Percentiles rank a stretch among this genome's conserved stretches.
phyloP scores from a whole-genome alignment of 1,140 invertebrate species.

The Plodia interpunctella region DNA sequence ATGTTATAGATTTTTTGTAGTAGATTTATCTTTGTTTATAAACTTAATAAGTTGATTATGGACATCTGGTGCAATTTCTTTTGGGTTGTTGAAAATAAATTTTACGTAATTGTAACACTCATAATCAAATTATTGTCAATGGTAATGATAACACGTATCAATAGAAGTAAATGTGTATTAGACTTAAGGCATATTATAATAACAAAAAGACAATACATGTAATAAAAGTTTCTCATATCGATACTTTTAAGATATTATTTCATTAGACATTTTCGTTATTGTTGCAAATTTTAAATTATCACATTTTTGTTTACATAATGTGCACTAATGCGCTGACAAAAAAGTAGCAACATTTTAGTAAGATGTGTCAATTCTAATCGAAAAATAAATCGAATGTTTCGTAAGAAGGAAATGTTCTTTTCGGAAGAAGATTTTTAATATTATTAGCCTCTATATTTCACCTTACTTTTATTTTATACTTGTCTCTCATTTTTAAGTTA shows the following conservation, averaged over 20 bases:
- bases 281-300: neutral
- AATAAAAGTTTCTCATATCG: conserved; percentile 62
- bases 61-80: neutral
- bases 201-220: conserved; percentile 66
- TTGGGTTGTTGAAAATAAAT: neutral
- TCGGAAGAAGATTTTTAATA: too few relatives aligned
- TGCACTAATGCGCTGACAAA: too few relatives aligned
- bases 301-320: neutral
- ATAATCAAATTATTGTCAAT: neutral
- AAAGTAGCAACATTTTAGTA: too few relatives aligned
- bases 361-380: too few relatives aligned
- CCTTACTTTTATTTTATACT: too few relatives aligned
- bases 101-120: neutral
- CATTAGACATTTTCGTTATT: neutral
- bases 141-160: neutral
- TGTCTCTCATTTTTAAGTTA: too few relatives aligned
- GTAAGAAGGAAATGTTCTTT: too few relatives aligned
- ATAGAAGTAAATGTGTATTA: conserved; percentile 1
- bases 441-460: too few relatives aligned
- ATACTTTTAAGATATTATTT: conserved; percentile 22
- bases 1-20: too few relatives aligned
- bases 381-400: too few relatives aligned
- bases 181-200: conserved; percentile 47
- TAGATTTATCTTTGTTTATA: too few relatives aligned
- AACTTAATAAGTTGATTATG: too few relatives aligned